These are phyloP conservation scores for Hemicentrotus pulcherrimus DNA, from an alignment of 35 echinoderm and acorn worm genomes.

Conservation along the genomic window DNA sequence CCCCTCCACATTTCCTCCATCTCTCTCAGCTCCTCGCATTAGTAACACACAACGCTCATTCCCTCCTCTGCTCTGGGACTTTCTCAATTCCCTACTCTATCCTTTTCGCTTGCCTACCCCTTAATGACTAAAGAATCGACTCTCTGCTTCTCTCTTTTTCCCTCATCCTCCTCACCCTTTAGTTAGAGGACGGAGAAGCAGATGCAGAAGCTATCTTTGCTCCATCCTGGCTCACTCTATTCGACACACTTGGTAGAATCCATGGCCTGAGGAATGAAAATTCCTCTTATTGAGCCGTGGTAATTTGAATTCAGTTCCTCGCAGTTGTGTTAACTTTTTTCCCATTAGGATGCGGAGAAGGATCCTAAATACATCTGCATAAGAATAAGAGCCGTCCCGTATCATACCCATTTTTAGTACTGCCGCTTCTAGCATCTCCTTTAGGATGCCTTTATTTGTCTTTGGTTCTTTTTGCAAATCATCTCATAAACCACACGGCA, in stretches of 20 bases:
- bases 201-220: background rate
- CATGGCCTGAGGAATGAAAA: conserved; percentile 35
- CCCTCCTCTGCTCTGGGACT: conserved; percentile 14
- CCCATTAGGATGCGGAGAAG: background rate
- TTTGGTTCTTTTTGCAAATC: background rate
- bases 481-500: background rate
- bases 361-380: conserved; percentile 17
- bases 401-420: background rate
- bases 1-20: background rate
- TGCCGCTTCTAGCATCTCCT: background rate
- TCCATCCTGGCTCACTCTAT: background rate
- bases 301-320: conserved; percentile 42
- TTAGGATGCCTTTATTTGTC: background rate
- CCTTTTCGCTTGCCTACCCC: conserved; percentile 12
- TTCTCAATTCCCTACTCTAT: conserved; percentile 38
- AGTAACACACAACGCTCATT: conserved; percentile 24
- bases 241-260: conserved; percentile 24
- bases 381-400: background rate
- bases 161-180: background rate
- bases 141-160: background rate
- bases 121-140: conserved; percentile 45
- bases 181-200: background rate
- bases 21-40: background rate
- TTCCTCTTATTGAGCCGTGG: conserved; percentile 30
- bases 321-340: conserved; percentile 50